Base-by-base conservation (phyloP, 2,888 invertebrate species). In the Caenorhabditis macrosperma region DNA sequence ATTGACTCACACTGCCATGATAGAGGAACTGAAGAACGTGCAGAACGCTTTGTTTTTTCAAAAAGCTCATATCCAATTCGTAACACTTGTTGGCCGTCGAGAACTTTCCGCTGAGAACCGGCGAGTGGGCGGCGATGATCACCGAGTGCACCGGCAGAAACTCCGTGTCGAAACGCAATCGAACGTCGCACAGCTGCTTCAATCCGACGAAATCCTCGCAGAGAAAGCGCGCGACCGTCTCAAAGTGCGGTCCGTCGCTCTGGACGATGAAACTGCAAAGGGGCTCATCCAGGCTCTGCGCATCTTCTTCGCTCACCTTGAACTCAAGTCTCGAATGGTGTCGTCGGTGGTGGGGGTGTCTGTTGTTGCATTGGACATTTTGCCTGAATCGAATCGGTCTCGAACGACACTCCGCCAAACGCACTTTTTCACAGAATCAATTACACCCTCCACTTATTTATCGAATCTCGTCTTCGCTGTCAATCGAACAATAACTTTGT, bases 1-100 rank as follows among this genome's bases (percentile, higher is more conserved):
- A 30, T 24, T 7, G 2, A 20, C 20, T 35, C 1, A 57, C 59
- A 6, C 52, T 44, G 33, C 63, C 72, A 6, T 28, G 24, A 26
- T 72, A 72, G 38, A 72, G 35, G 30, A 35, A 72, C 33, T 64
- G 38, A 6, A 72, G 26, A 24, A 72, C 48, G 17, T 55, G 28
- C 15, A 35, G 26, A 0, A 64, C 72, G 22, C 63, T 64, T 1
- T 35, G 28, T 30, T 55, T 72, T 3, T 57, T 28, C 63, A 72
- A 15, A 33, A 64, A 64, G 15, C 64, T 63, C 55, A 72, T n/a
- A 35, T 72, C 64, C 72, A 64, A 17, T 0, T 38, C 55, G 10
- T 28, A 30, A 12, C 35, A 22, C 20, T 72, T 72, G 1, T 35
- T 20, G 7, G 28, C 4, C 12, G 35, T 44, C 15, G 30, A 33